Conservation (phyloP, 2,888 invertebrate genomes). For the Caenorhabditis angaria region DNA sequence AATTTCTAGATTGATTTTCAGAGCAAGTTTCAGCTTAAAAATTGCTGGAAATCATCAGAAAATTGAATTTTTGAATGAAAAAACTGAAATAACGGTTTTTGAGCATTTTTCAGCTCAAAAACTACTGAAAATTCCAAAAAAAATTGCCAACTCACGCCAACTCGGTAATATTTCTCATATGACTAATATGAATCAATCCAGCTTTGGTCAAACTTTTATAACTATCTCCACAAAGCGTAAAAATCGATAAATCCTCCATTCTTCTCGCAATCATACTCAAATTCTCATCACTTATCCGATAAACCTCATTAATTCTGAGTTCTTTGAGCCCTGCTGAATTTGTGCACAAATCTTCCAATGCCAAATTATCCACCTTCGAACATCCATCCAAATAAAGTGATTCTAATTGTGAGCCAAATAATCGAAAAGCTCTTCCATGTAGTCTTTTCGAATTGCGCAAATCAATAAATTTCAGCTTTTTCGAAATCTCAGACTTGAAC, state of each 20-base stretch:
- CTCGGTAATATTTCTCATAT: constrained; percentile 49
- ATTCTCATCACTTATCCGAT: constrained; percentile 61
- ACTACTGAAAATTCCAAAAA: no score
- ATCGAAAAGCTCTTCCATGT: constrained; percentile 68
- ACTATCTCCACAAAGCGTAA: constrained; percentile 63
- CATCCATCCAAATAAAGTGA: constrained; percentile 69
- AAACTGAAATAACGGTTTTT: no score
- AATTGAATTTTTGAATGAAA: no score
- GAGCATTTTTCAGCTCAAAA: no score
- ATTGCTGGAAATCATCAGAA: no score
- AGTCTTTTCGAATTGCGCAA: constrained; percentile 63
- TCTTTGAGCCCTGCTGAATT: constrained; percentile 57
- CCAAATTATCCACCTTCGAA: constrained; percentile 59
- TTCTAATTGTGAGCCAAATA: constrained; percentile 64
- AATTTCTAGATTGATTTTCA: no score
- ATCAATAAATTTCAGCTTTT: constrained; percentile 62
- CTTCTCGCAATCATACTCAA: constrained; percentile 66
- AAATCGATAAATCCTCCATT: constrained; percentile 57
- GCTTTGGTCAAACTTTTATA: constrained; percentile 48
- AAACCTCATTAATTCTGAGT: constrained; percentile 66
- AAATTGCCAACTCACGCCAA: constrained; percentile 49
- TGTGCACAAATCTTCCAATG: constrained; percentile 70
- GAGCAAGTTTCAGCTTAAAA: no score
- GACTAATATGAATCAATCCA: constrained; percentile 53
- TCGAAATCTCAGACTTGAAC: constrained; percentile 59